Evolutionary conservation across 2,888 invertebrate species (phyloP), one percentile per base, ranked within the genome.

Genomic region (Thysanoteuthis rhombus): DNA sequence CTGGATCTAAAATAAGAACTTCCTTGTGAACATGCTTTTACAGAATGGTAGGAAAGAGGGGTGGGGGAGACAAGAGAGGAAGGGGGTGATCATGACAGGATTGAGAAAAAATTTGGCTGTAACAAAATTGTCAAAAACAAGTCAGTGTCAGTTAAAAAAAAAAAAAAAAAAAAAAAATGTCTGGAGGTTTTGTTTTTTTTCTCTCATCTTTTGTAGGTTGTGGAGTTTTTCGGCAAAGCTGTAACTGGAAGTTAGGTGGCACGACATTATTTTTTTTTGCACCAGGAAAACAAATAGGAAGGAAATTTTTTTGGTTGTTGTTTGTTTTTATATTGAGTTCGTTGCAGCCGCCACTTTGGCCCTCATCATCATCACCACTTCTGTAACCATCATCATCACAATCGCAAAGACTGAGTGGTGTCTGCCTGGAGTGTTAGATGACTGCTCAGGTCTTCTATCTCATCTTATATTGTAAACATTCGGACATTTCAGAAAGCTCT

Each of bases 391-490:
- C 52, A 52, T 25, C 52, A 52, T 25, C 52, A 52, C 25, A 16
- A 19, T 47, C 19, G 22, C n/a, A 10, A n/a, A n/a, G 75, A 75
- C 3, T n/a, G n/a, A 36, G 75, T n/a, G 75, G 75, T 75, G 75
- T 19, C n/a, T 75, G 75, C 36, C 75, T 16, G 75, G 75, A n/a
- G n/a, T 12, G 3, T 75, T n/a, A n/a, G 75, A 75, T 12, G 75
- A 75, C 19, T n/a, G 36, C n/a, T 36, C 1, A 25, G 19, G 40
- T 52, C 39, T 75, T 39, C 94, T 96, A 97, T 94, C 97, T 97
- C 97, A 97, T 97, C 95, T 97, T 97, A 96, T 97, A 97, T 42
- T 95, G 95, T 95, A 97, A 97, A 92, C 95, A 95, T 94, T 97
- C 97, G 39, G 96, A 95, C 94, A 97, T 96, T 42, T 96, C 96